Evolutionary conservation across 2,888 invertebrate genomes (phyloP), one percentile per base, ranked within the genome.

Genomic region (Phortica magna): DNA sequence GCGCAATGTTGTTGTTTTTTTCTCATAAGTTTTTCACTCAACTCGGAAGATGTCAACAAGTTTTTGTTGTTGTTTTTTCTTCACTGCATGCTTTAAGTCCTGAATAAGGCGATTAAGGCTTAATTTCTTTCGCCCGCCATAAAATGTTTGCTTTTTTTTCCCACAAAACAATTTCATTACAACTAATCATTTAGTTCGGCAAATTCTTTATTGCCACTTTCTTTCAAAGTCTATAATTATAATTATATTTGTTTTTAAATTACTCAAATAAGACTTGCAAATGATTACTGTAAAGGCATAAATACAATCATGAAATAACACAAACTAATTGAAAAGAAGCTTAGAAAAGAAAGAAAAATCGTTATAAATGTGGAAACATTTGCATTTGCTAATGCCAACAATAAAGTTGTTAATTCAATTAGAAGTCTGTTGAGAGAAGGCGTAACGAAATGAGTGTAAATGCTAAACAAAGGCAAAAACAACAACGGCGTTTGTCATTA

Each of bases 361-460:
- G 57, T 41, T 48, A 57, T 42, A 73, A 61, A 76, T 78, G 72
- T 41, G 77, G 76, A 82, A 83, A 75, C 59, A 74, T 43, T 55
- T 70, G 57, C 74, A 79, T 76, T 59, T 9, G 57, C 55, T 55
- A 75, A 59, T 14, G 78, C 79, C 7, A 65, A 53, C 61, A 43
- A 59, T 75, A 78, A 75, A 70, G 83, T 77, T 77, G 86, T 80
- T 86, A 86, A 88, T 86, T 86, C 83, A 86, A 84, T 88, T 88
- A 82, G 82, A 75, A 83, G 82, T 75, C 81, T 80, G 79, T 76
- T 64, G 70, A 75, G 65, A 12, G 48, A 48, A 48, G 48, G 14
- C 10, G 48, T 14, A 14, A 5, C 9, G 48, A 12, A 14, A 9
- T 48, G 9, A 2, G 48, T 7, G 48, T 4, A 31, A 31, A 4